Percentiles rank a stretch among this genome's conserved stretches.
phyloP scores from a whole-genome alignment of 2,888 invertebrate genomes.

The Tineola bisselliella region DNA sequence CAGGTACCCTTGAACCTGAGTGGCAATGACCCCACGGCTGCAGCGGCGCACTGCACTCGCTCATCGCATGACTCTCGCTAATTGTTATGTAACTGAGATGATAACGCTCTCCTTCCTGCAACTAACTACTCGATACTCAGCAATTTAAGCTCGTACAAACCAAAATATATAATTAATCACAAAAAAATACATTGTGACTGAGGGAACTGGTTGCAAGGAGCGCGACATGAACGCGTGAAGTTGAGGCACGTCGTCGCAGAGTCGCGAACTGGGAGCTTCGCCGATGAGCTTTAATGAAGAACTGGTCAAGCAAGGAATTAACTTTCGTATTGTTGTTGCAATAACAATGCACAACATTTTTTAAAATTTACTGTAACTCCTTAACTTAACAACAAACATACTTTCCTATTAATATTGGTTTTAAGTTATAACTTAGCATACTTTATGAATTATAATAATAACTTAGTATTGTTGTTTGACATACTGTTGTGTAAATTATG shows the following conservation, averaged over 20 bases:
- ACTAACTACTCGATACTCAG: slow-evolving; percentile 20
- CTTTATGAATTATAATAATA: background rate
- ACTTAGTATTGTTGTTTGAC: background rate
- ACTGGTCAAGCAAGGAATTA: slow-evolving; percentile 12
- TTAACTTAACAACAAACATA: background rate
- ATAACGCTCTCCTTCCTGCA: slow-evolving; percentile 22
- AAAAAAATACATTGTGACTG: slow-evolving; percentile 26
- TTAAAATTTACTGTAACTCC: background rate
- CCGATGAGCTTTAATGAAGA: slow-evolving; percentile 8
- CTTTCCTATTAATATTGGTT: background rate
- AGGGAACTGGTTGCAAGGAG: slow-evolving; percentile 51
- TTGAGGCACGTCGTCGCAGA: background rate
- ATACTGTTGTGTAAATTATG: background rate
- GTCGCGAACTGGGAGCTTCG: background rate
- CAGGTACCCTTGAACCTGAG: slow-evolving; percentile 67
- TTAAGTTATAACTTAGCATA: background rate
- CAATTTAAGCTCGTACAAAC: slow-evolving; percentile 29
- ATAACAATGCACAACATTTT: slow-evolving; percentile 7
- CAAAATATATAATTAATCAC: slow-evolving; percentile 33
- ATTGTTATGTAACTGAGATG: slow-evolving; percentile 62
- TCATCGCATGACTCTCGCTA: slow-evolving; percentile 31
- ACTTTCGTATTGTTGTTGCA: background rate
- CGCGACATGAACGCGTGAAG: background rate
- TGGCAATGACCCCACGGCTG: slow-evolving; percentile 63
- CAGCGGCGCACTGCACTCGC: slow-evolving; percentile 26